Conservation (phyloP, 2,113 vertebrate species). For the Campylorhamphus procurvoides region DNA sequence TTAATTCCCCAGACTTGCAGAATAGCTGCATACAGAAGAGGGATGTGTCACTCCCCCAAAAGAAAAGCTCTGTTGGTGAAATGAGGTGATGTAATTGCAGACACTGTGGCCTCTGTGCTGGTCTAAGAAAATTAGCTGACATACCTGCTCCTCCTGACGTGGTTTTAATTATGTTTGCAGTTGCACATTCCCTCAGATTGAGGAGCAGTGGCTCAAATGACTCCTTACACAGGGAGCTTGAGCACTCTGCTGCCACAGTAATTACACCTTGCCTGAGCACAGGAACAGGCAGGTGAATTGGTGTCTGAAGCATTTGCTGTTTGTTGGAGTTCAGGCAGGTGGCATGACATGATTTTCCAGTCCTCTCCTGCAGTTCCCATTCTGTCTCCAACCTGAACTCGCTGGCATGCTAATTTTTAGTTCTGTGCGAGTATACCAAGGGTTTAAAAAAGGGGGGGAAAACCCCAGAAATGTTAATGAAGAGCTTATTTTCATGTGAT, state of each 20-base stretch:
- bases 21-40: neutral
- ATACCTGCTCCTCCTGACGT: neutral
- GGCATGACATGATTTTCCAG: neutral
- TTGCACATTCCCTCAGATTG: neutral
- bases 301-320: neutral
- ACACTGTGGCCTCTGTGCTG: neutral
- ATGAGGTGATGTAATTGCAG: neutral
- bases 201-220: neutral
- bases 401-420: neutral
- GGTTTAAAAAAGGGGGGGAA: neutral
- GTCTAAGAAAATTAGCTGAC: neutral
- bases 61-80: neutral
- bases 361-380: neutral
- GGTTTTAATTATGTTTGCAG: neutral
- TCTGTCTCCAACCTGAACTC: fast-evolving
- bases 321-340: neutral
- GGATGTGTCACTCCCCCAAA: neutral
- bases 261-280: neutral
- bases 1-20: neutral
- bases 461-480: neutral
- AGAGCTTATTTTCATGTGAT: neutral
- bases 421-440: neutral
- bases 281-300: neutral
- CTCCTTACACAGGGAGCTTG: neutral
- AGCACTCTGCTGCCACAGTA: neutral